phyloP scores from a whole-genome alignment of 2,888 invertebrate species.

The Agrochola circellaris region DNA sequence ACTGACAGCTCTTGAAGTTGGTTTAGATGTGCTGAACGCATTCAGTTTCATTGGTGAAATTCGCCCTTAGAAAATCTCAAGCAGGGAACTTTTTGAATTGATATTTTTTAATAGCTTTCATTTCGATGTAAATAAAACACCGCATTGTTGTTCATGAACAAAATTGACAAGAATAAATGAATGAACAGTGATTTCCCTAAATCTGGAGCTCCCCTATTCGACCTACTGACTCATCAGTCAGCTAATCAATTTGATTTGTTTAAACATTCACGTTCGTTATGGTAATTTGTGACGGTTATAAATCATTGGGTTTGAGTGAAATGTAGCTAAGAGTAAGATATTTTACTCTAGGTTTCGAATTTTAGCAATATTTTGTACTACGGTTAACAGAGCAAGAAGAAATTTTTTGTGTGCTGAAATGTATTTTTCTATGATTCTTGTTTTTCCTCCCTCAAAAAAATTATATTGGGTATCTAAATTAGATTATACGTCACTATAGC shows the following conservation, averaged over 20 bases:
- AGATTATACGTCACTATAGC: neutral
- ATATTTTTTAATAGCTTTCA: neutral
- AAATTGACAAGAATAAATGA: conserved; percentile 3
- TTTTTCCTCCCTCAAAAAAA: neutral
- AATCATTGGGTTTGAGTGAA: conserved; percentile 29
- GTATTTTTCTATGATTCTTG: neutral
- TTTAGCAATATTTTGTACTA: neutral
- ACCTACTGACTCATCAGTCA: conserved; percentile 57
- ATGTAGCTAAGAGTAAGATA: conserved; percentile 7
- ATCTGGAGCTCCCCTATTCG: conserved; percentile 66
- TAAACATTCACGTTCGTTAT: conserved; percentile 44
- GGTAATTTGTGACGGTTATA: conserved; percentile 53
- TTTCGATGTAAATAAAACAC: too few relatives aligned
- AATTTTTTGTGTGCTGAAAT: neutral
- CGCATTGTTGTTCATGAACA: neutral
- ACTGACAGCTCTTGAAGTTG: neutral
- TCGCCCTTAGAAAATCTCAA: neutral
- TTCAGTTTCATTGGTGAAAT: neutral
- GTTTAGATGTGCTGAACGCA: neutral
- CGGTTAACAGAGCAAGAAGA: neutral
- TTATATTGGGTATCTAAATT: too few relatives aligned
- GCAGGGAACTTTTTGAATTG: neutral
- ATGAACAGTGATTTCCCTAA: conserved; percentile 41
- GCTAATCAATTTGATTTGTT: conserved; percentile 63
- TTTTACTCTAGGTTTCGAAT: neutral